These are phyloP conservation scores for Ephialtes manifestator DNA, from an alignment of 2,888 invertebrate genomes.

Conservation along the genomic window DNA sequence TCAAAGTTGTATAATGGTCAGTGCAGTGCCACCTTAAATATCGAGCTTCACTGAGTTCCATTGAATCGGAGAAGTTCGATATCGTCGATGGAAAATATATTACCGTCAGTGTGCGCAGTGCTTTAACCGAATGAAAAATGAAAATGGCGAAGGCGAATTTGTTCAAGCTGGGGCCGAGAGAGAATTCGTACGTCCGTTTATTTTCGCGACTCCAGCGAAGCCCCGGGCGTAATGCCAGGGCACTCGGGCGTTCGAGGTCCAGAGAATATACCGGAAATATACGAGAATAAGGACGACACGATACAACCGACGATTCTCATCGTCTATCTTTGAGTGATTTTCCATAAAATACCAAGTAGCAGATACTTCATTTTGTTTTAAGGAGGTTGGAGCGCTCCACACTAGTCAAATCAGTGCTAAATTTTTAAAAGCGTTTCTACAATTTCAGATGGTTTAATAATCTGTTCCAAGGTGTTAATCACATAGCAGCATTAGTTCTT, in stretches of 20 bases:
- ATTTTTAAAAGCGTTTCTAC: no score
- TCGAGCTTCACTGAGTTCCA: no score
- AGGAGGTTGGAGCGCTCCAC: no score
- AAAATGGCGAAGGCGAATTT: slow-evolving; percentile 18
- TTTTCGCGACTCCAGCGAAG: slow-evolving; percentile 71
- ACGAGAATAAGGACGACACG: slow-evolving; percentile 55
- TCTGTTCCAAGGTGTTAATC: no score
- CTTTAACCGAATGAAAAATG: slow-evolving; percentile 14
- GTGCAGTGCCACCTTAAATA: no score
- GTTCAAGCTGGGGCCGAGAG: slow-evolving; percentile 8
- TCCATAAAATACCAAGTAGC: background rate
- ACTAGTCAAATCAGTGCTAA: no score
- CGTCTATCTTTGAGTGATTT: background rate
- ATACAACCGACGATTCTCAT: slow-evolving; percentile 8
- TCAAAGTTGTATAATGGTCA: no score
- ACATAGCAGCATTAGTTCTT: no score
- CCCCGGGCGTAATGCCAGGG: slow-evolving; percentile 72
- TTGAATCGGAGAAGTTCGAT: no score
- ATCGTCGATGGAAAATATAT: no score
- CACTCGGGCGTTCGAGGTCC: slow-evolving; percentile 35
- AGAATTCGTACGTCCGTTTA: slow-evolving; percentile 64
- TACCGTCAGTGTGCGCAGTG: background rate
- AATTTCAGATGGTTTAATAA: no score
- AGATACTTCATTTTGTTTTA: background rate
- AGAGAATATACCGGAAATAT: slow-evolving; percentile 60